Evolutionary conservation across 1,140 invertebrate genomes (phyloP), one percentile per base, ranked within the genome.

Genomic region (Drosophila nasuta): DNA sequence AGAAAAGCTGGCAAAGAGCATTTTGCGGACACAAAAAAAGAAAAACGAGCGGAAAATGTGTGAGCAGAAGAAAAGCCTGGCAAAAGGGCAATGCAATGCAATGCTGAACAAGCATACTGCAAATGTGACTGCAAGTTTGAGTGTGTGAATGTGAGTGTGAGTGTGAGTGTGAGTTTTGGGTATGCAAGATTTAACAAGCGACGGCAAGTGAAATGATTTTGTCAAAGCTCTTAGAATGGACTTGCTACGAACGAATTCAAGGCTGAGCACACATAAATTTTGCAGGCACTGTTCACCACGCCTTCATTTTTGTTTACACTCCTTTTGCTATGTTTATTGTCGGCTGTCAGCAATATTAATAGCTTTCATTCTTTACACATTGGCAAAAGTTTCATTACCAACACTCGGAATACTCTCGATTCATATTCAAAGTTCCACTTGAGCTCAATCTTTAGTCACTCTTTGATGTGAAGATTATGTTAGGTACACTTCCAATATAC

Each of bases 131-230:
- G 33, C 33, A 7, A 45, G 1, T 51, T 3, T 33, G 8, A 51
- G 4, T 49, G 25, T 30, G 5, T 25, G 20, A 25, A 25, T 25
- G 20, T 64, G 25, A 5, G 10, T 33, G 20, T 56, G 13, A 6
- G 17, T 35, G n/a, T 46, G 33, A 20, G 46, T 38, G 52, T 5
- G 25, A 33, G 43, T 41, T 72, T 7, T 71, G 48, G 13, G 20
- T 67, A 57, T 46, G 49, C 52, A 74, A 33, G 74, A 80, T 80
- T 77, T 77, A 85, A 66, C 62, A 58, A 66, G 68, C 67, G 75
- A 67, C 62, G 70, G 82, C 57, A 54, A 77, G 57, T 79, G 57
- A 86, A 70, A 69, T 67, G 69, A 69, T 68, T 79, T 56, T 80
- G 73, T 83, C 81, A 83, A 71, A 75, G 75, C 6, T 33, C 20